phyloP scores from a whole-genome alignment of 2,113 vertebrate genomes.

The Clinocottus analis region DNA sequence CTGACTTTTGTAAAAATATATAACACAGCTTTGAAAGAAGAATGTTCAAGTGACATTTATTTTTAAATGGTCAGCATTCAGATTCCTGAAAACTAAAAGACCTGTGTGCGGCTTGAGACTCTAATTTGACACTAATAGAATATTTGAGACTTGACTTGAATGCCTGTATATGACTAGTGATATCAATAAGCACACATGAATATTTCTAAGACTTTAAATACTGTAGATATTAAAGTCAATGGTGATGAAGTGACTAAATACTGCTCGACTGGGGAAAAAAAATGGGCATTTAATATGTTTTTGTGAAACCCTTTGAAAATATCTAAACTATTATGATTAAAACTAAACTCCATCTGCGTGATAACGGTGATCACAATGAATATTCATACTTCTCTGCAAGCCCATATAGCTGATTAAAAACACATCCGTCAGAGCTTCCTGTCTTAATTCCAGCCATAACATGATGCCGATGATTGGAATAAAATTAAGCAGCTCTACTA shows the following conservation, averaged over 20 bases:
- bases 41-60: neutral
- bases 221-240: constrained; percentile 1
- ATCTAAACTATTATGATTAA: constrained; percentile 41
- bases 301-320: constrained; percentile 29
- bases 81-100: neutral
- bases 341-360: constrained; percentile 16
- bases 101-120: neutral
- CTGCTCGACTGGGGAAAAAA: constrained; percentile 2
- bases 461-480: constrained; percentile 42
- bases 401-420: constrained; percentile 57
- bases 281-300: too few species aligned
- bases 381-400: constrained; percentile 51
- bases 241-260: constrained; percentile 26
- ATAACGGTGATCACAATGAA: constrained; percentile 46
- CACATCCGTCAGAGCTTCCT: constrained; percentile 21
- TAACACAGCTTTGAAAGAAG: neutral
- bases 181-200: neutral
- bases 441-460: constrained; percentile 24
- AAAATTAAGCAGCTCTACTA: constrained; percentile 46
- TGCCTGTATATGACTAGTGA: neutral
- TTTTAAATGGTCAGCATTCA: neutral
- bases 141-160: neutral
- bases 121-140: neutral
- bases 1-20: neutral
- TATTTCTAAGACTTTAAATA: constrained; percentile 20